Evolutionary conservation across 53 echinoderm and acorn worm genomes (phyloP), one percentile per base, ranked within the genome.

Genomic region (Stichopus horrens): DNA sequence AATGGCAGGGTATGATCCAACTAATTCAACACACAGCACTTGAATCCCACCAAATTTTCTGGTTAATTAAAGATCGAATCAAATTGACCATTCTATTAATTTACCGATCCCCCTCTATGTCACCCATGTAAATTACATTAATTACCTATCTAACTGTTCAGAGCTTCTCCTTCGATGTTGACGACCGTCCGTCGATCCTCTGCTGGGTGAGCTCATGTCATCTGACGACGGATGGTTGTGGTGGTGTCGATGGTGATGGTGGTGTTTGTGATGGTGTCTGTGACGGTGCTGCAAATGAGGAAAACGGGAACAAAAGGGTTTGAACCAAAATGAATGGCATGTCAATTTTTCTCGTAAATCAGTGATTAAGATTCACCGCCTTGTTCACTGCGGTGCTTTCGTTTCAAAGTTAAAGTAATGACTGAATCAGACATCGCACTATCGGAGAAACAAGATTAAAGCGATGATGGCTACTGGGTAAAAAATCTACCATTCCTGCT

Each of bases 241-340:
- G 75, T 92, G 89, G 84, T 93, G 89, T 79, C 91, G 88, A 77
- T 92, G 87, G 88, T 90, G 87, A 76, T 94, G 93, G 86, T 90
- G 90, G 14, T 91, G 83, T 10, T 81, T 86, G 53, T 93, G 91
- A 10, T 89, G 65, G 77, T 95, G 93, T 20, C 93, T 79, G 86
- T 95, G 95, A 18, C 95, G 90, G 14, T 93, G 93, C 92, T 92
- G 86, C 23, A 14, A 52, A 74, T 74, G 0, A 54, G 76, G 5
- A 79, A 59, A 19, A 82, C 21, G 6, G 71, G 75, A 89, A 4
- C 21, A 13, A 16, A 21, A 23, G 68, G 18, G 16, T 80, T 80
- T 23, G 22, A 37, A 6, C 18, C 37, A 37, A 37, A 37, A 0
- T 37, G 37, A 37, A 37, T 37, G 37, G 37, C 37, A 37, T 37